Evolutionary conservation across 2,113 vertebrate genomes (phyloP).

Genomic region (Alligator sinensis): DNA sequence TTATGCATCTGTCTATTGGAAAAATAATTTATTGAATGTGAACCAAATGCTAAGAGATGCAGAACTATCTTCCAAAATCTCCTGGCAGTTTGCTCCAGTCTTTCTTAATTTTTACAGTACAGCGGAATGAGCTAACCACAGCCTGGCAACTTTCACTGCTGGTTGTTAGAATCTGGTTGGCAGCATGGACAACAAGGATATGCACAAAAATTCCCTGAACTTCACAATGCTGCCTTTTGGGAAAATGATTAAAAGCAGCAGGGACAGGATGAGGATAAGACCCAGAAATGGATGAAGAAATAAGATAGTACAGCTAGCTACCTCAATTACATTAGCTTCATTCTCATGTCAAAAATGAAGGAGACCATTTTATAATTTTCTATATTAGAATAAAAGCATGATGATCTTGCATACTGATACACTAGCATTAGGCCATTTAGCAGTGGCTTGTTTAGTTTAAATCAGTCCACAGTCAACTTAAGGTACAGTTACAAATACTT

Average conservation of each 20-base stretch:
- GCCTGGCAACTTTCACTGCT: not conserved
- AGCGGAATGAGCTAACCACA: not conserved
- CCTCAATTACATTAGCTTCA: no score
- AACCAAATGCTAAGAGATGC: not conserved
- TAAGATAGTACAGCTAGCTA: not conserved
- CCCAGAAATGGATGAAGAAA: not conserved
- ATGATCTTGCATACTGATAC: not conserved
- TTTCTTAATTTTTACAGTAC: not conserved
- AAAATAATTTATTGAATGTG: not conserved
- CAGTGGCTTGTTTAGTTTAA: not conserved
- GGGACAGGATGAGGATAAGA: not conserved
- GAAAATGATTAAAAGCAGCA: not conserved
- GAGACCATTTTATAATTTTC: not conserved
- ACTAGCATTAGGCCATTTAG: not conserved
- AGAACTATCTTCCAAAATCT: not conserved
- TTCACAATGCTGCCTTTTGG: not conserved
- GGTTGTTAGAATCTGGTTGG: not conserved
- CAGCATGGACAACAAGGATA: not conserved
- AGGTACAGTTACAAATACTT: not conserved
- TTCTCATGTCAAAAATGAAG: not conserved
- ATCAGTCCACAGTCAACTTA: not conserved
- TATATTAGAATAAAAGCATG: not conserved
- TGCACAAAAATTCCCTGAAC: not conserved
- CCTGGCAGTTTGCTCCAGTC: not conserved
- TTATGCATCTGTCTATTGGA: not conserved